Conservation (phyloP, 2,888 invertebrate genomes). For the Tridacna gigas region DNA sequence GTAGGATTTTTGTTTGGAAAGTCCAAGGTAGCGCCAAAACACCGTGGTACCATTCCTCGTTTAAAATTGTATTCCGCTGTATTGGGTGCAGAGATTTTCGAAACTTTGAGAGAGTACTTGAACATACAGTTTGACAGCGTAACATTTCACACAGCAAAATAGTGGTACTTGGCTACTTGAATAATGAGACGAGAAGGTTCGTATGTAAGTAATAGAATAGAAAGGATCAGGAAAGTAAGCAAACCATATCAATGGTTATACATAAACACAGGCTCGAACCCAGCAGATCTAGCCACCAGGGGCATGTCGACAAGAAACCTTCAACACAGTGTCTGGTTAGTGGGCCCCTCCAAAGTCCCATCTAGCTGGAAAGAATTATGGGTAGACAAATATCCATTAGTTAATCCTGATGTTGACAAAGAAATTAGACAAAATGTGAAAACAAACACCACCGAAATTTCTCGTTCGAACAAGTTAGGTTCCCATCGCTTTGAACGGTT, state of each 20-base stretch:
- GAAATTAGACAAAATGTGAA: slow-evolving; percentile 41
- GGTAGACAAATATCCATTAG: slow-evolving; percentile 24
- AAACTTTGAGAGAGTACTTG: too few species aligned
- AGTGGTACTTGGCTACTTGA: slow-evolving; percentile 59
- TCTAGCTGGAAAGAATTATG: slow-evolving; percentile 4
- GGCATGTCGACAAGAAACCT: slow-evolving; percentile 11
- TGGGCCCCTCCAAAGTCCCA: slow-evolving; percentile 28
- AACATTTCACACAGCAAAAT: too few species aligned
- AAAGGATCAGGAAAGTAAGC: slow-evolving; percentile 39
- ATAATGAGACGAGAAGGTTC: slow-evolving; percentile 55
- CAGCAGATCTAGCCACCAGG: slow-evolving; percentile 58
- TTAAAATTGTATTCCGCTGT: too few species aligned
- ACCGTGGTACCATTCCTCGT: too few species aligned
- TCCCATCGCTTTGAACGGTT: slow-evolving; percentile 49
- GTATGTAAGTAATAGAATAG: too few species aligned
- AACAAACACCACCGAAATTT: slow-evolving; percentile 2
- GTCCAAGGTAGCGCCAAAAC: too few species aligned
- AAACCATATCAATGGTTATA: slow-evolving; percentile 59
- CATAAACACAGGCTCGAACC: slow-evolving; percentile 51
- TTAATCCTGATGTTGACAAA: slow-evolving; percentile 41
- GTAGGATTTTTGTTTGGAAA: too few species aligned
- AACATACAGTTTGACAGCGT: too few species aligned
- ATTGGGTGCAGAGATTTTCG: too few species aligned
- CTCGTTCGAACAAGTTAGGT: slow-evolving; percentile 1
- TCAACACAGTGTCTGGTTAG: slow-evolving; percentile 47